Evolutionary conservation across 2,888 invertebrate species (phyloP).

Genomic region (Dolomedes plantarius): DNA sequence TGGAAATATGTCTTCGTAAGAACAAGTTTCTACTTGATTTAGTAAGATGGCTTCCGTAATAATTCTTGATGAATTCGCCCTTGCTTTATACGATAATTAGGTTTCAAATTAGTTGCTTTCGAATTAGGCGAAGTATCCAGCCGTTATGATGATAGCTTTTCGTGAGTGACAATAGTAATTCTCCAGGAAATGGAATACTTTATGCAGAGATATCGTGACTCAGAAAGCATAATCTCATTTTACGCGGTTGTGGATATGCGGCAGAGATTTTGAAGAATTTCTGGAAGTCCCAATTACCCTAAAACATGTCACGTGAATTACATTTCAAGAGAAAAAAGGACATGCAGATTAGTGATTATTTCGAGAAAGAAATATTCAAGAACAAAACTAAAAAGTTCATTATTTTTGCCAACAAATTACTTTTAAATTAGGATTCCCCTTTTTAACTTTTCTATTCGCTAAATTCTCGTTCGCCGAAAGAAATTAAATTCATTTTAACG

Average conservation of each 20-base stretch:
- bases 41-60: slow-evolving; percentile 40
- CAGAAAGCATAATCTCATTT: background rate
- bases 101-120: slow-evolving; percentile 10
- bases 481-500: too few species aligned
- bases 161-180: background rate
- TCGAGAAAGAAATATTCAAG: too few species aligned
- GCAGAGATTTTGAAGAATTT: background rate
- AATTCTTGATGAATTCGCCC: slow-evolving; percentile 45
- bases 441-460: too few species aligned
- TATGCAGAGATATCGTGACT: background rate
- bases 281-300: too few species aligned
- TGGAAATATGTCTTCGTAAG: background rate
- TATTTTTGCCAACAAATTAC: too few species aligned
- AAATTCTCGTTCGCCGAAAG: too few species aligned
- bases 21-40: slow-evolving; percentile 24
- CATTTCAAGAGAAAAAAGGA: too few species aligned
- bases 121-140: background rate
- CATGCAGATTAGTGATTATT: too few species aligned
- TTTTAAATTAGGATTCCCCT: too few species aligned
- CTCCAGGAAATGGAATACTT: background rate
- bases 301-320: too few species aligned
- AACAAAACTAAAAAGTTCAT: too few species aligned
- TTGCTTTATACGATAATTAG: slow-evolving; percentile 24
- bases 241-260: background rate
- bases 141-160: background rate